Percentiles rank a stretch among this genome's conserved stretches.
Conservation (phyloP, 2,113 vertebrate genomes). For the Catharus minimus region DNA sequence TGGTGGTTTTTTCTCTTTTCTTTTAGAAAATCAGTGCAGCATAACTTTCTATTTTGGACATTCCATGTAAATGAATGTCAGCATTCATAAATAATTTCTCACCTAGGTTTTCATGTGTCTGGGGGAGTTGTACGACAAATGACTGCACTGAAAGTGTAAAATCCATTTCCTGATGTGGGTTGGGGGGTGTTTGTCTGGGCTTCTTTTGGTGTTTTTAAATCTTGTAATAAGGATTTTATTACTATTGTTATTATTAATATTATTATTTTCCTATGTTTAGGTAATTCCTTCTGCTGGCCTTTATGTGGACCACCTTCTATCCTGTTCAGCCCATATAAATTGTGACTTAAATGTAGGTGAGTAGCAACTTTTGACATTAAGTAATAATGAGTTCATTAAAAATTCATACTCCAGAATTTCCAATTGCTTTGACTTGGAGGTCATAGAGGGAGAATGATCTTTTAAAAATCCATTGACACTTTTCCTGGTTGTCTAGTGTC, state of each 20-base stretch:
- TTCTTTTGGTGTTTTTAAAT: not conserved
- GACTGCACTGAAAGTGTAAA: not conserved
- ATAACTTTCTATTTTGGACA: not conserved
- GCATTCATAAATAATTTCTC: not conserved
- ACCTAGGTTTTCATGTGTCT: not conserved
- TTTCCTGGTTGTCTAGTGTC: not conserved
- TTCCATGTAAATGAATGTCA: not conserved
- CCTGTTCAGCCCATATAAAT: not conserved
- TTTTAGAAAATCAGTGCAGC: not conserved
- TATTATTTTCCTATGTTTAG: not conserved
- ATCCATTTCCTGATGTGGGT: not conserved
- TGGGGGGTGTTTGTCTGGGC: not conserved
- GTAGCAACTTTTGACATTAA: not conserved
- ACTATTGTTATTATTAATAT: not conserved
- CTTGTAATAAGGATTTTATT: not conserved
- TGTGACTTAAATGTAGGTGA: not conserved
- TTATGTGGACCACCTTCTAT: not conserved
- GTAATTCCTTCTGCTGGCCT: not conserved
- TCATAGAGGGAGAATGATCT: not conserved
- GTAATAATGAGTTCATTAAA: not conserved
- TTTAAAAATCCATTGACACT: not conserved
- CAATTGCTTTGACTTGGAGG: not conserved
- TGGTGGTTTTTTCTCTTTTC: not conserved
- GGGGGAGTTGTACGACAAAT: not conserved
- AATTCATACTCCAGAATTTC: not conserved